Evolutionary conservation across 1,140 invertebrate species (phyloP), one percentile per base, ranked within the genome.

Genomic region (Cotesia typhae): DNA sequence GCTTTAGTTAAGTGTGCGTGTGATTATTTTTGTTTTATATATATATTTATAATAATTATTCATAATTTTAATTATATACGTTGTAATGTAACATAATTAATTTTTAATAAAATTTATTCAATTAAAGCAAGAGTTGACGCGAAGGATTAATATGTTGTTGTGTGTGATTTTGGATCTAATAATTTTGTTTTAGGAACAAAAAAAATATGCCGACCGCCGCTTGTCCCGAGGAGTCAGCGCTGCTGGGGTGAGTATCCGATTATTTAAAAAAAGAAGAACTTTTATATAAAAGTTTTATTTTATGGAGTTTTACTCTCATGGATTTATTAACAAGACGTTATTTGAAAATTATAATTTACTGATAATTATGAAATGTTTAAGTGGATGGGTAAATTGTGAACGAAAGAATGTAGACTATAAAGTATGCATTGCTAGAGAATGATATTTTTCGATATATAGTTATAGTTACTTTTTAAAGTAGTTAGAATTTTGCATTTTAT

Each of bases 211-310:
- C 91, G 75, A 88, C 90, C 75, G 90, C 90, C 78, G 90, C 89
- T 78, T 89, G 89, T 78, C 89, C 91, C 77, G 91, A 92, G 86
- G 90, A 92, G 87, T 90, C 90, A 66, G 91, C 91, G 80, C 89
- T 92, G 71, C 85, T 92, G 85, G 90, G 91, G 91, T 92, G 90
- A 92, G 90, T 88, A 79, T 72, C 74, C 17, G 55, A 66, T 14
- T 10, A 41, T 47, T 47, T 47, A 47, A 47, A 47, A 4, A 10
- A 7, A 47, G 41, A 47, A 10, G 10, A 47, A 28, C 28, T 28
- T 28, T 28, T 28, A 28, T 28, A 28, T 28, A 28, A 28, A 28
- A 28, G 28, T 28, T 28, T 0, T 28, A 28, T 28, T 28, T 28
- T 28, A 28, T 28, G 28, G 28, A 28, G 1, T 28, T 28, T 28